Conservation (phyloP, 2,113 vertebrate species). For the Erpornis zantholeuca region DNA sequence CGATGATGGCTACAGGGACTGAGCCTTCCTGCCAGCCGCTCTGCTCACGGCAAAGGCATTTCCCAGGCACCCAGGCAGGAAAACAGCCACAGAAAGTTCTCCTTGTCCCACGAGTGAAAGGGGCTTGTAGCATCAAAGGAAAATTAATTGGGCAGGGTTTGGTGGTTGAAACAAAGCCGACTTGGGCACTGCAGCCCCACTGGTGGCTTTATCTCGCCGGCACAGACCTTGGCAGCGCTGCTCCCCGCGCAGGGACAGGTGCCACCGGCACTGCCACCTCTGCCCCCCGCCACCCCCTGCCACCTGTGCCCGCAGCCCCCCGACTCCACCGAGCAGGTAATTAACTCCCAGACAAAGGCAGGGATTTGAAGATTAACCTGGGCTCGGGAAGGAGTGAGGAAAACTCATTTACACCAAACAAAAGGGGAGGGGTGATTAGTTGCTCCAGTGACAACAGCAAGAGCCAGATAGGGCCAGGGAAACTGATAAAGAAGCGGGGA, state of each 20-base stretch:
- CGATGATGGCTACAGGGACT: not conserved
- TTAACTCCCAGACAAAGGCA: constrained; percentile 76
- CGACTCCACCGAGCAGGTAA: constrained; percentile 64
- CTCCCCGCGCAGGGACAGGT: not conserved
- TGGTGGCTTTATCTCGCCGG: not conserved
- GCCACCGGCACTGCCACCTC: not conserved
- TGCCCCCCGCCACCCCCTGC: not conserved
- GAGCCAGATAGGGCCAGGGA: constrained; percentile 37
- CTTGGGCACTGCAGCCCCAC: not conserved
- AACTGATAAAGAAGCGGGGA: constrained; percentile 52
- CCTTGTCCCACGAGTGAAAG: not conserved
- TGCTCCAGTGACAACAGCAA: constrained; percentile 61
- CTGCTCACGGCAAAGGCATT: not conserved
- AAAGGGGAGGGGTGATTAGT: constrained; percentile 71
- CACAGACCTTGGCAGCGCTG: not conserved
- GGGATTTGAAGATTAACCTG: constrained; percentile 78
- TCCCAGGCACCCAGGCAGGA: not conserved
- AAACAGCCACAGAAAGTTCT: not conserved
- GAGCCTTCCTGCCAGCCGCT: not conserved
- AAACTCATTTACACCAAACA: constrained; percentile 79
- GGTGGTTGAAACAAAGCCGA: not conserved
- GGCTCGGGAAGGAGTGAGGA: constrained; percentile 39
- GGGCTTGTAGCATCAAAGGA: constrained; percentile 5
- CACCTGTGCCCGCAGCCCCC: not conserved
- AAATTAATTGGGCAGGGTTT: constrained; percentile 57